Evolutionary conservation across 2,797 vertebrate species (phyloP), one percentile per base, ranked within the genome.

Genomic region (Loris lydekkerianus): DNA sequence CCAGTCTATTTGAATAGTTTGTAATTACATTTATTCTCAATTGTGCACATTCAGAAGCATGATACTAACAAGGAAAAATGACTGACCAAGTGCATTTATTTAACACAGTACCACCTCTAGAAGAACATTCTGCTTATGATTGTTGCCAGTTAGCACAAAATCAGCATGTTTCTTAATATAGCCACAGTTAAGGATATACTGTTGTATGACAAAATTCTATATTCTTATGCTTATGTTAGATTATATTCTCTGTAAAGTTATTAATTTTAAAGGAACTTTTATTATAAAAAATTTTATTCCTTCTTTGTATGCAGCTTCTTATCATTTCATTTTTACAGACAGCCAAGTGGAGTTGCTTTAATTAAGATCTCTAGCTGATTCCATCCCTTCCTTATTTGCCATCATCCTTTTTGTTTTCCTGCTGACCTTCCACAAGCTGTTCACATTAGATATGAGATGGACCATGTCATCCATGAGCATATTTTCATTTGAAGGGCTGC

Each of bases 351-450:
- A 80, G 10, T 81, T 76, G 37, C 20, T 96, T 90, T 83, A 96
- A 96, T 92, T 81, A 96, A 91, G n/a, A 70, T 85, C 37, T 93
- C 65, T 93, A 65, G 21, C 43, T 96, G 63, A 5, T 77, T 96
- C 91, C 11, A 69, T 76, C 29, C 70, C 65, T 89, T 2, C 81
- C 0, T 6, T 91, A 21, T 95, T 89, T 97, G n/a, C 34, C 61
- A 40, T 85, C 93, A 96, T 96, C 60, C 40, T 93, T 86, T 97
- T 91, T 53, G 14, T 53, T 78, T 23, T 25, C 40, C 65, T 67
- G 87, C 60, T 94, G 91, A 93, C 84, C 89, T 98, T 96, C 76
- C 37, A 83, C 96, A 98, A 56, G 37, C 97, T 98, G 96, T 92
- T 96, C 92, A 86, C 31, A 70, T 60, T 96, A 97, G 92, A 84